Conservation (phyloP, 2,113 vertebrate species). For the Hassar affinis region DNA sequence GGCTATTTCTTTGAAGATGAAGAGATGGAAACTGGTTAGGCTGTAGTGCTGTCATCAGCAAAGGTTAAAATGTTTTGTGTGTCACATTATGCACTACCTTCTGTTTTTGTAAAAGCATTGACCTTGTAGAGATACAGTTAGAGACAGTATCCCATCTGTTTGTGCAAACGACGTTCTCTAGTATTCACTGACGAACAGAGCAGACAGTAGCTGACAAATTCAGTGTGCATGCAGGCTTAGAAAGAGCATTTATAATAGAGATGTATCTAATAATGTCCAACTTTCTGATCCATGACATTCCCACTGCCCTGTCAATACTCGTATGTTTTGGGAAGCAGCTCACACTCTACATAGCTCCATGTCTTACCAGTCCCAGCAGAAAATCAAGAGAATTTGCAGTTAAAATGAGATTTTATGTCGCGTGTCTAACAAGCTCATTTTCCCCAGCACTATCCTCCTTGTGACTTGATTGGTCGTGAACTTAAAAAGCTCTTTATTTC, state of each 20-base stretch:
- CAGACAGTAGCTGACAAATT: neutral
- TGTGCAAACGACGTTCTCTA: neutral
- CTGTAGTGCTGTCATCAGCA: constrained; percentile 8
- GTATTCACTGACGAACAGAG: neutral
- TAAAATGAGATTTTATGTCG: neutral
- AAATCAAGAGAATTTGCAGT: constrained; percentile 6
- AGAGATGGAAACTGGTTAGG: neutral
- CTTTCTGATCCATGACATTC: neutral
- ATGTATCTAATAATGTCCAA: no score
- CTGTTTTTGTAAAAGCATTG: neutral
- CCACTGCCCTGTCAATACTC: neutral
- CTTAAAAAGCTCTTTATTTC: neutral
- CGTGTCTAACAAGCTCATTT: no score
- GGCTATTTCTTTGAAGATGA: neutral
- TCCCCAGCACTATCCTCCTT: neutral
- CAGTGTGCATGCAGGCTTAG: neutral
- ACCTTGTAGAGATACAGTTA: neutral
- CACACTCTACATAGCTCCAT: no score
- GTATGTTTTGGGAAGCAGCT: no score
- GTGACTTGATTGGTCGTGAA: neutral
- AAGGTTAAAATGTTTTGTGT: neutral
- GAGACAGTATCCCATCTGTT: constrained; percentile 7
- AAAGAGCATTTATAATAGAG: neutral
- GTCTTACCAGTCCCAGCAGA: neutral
- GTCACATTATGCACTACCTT: constrained; percentile 1